Conservation (phyloP, 2,113 vertebrate species). For the Platycercus adscitus region DNA sequence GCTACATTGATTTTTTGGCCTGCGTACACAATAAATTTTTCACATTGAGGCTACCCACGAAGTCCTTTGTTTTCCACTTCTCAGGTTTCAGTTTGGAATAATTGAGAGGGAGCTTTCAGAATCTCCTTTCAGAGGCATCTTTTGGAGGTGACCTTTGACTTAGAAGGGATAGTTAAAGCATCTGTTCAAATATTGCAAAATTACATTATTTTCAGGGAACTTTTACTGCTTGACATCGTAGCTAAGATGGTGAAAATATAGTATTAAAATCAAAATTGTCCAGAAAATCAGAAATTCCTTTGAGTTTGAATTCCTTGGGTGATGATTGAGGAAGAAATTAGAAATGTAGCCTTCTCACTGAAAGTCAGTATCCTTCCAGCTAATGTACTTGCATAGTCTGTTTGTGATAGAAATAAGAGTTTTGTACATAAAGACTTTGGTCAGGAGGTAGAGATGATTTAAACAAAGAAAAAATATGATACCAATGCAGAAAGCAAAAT, state of each 20-base stretch:
- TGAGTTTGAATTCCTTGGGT: background rate
- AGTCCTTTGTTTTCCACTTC: constrained; percentile 14
- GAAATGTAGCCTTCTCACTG: background rate
- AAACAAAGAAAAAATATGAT: background rate
- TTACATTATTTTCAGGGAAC: background rate
- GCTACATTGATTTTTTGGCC: constrained; percentile 54
- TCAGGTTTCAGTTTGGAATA: constrained; percentile 40
- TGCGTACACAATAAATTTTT: constrained; percentile 35
- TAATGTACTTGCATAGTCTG: background rate
- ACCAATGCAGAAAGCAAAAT: background rate
- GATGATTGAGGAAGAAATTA: background rate
- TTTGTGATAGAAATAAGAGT: background rate
- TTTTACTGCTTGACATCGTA: background rate
- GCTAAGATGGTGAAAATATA: background rate
- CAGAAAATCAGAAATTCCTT: background rate
- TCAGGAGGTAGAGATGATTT: background rate
- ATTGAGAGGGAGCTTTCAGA: constrained; percentile 42
- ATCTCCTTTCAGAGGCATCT: background rate
- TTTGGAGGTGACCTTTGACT: constrained; percentile 63
- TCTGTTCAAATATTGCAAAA: background rate
- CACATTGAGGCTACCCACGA: constrained; percentile 5
- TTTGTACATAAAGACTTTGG: background rate
- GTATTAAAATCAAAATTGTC: background rate
- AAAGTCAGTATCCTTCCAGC: background rate
- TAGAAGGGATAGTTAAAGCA: constrained; percentile 21